phyloP scores from a whole-genome alignment of 2,888 invertebrate genomes.

The Formica aserva region DNA sequence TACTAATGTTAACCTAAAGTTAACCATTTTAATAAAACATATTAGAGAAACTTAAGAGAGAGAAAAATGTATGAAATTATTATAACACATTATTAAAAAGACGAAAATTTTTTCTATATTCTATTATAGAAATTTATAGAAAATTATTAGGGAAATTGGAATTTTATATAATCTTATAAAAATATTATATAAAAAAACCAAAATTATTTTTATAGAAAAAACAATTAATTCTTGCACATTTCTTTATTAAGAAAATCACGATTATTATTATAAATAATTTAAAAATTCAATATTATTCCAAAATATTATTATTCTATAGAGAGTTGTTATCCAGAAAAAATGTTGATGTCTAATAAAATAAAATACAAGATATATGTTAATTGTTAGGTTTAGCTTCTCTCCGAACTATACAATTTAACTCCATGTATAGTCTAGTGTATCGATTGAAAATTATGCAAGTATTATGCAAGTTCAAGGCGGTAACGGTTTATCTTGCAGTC shows the following conservation, averaged over 20 bases:
- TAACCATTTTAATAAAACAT: background rate
- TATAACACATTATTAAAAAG: background rate
- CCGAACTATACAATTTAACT: conserved; percentile 4
- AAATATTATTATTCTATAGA: background rate
- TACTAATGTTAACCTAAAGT: background rate
- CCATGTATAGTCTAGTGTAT: conserved; percentile 24
- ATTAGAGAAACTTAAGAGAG: background rate
- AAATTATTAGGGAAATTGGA: background rate
- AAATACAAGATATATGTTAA: background rate
- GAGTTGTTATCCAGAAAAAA: background rate
- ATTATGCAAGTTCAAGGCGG: conserved; percentile 49
- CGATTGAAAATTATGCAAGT: conserved; percentile 51
- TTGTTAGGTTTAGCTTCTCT: background rate
- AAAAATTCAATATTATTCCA: background rate
- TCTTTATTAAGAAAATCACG: background rate
- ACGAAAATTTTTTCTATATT: too few relatives aligned
- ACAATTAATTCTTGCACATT: background rate
- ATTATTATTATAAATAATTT: background rate
- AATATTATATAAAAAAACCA: background rate
- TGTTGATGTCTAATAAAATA: background rate
- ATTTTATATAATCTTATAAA: background rate
- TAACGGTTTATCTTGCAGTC: conserved; percentile 41
- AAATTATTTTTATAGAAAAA: background rate
- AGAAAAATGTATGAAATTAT: background rate
- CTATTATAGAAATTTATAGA: too few relatives aligned